These are phyloP conservation scores for Coptotermes formosanus DNA, from an alignment of 1,140 invertebrate species.

Conservation along the genomic window DNA sequence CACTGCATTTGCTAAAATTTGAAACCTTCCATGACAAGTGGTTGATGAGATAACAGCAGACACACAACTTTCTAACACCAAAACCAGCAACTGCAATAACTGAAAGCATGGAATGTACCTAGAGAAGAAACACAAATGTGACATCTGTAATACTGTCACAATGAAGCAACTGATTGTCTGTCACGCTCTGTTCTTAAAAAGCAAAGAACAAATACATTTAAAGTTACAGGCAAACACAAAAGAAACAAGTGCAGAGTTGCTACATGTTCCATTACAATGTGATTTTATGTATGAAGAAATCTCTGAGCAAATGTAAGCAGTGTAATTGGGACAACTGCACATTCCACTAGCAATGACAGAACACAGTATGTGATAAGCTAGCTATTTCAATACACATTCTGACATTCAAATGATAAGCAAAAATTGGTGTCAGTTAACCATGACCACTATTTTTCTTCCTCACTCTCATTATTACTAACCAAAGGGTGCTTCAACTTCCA, in stretches of 20 bases:
- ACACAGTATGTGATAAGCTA: too few species aligned
- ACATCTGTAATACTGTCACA: neutral
- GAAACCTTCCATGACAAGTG: neutral
- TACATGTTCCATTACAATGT: neutral
- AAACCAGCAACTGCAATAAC: neutral
- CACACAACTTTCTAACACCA: neutral
- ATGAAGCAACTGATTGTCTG: neutral
- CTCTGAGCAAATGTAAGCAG: too few species aligned
- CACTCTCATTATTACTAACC: too few species aligned
- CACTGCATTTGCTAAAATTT: neutral
- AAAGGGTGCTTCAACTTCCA: too few species aligned
- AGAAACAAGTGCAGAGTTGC: neutral
- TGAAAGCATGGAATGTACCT: neutral
- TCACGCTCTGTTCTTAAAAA: neutral
- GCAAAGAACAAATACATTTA: neutral
- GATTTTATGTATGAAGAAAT: too few species aligned
- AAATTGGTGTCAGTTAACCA: too few species aligned
- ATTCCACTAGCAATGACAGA: too few species aligned
- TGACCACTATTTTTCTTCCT: too few species aligned
- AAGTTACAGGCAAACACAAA: neutral
- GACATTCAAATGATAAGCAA: too few species aligned
- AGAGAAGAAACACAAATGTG: neutral
- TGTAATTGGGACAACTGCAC: too few species aligned
- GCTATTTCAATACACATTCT: too few species aligned
- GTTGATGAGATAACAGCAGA: neutral